Conservation (phyloP, 2,888 invertebrate genomes). For the Villa cingulata region DNA sequence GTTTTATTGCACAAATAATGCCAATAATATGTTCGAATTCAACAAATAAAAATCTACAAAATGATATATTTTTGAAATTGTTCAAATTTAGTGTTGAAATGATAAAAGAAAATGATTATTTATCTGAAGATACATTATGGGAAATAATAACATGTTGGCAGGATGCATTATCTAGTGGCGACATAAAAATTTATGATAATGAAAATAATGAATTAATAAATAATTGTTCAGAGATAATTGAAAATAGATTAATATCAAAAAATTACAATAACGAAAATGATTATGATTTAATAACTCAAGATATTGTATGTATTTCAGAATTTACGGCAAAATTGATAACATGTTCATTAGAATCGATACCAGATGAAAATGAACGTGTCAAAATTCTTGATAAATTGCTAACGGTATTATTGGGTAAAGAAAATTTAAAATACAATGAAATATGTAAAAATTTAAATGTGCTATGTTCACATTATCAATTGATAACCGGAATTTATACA, state of each 20-base stretch:
- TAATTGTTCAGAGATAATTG: conserved; percentile 22
- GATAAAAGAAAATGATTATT: conserved; percentile 23
- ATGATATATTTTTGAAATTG: conserved; percentile 36
- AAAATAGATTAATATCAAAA: conserved; percentile 13
- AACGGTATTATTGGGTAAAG: conserved; percentile 6
- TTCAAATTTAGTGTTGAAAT: conserved; percentile 37
- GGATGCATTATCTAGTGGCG: conserved; percentile 37
- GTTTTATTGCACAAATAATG: conserved; percentile 41
- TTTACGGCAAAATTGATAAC: conserved; percentile 26
- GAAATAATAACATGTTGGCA: conserved; percentile 46
- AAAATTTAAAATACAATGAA: conserved; percentile 8
- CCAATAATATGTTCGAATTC: conserved; percentile 38
- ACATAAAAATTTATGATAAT: conserved; percentile 26
- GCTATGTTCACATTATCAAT: conserved; percentile 22
- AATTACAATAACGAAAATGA: neutral
- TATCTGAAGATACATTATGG: conserved; percentile 39
- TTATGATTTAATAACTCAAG: conserved; percentile 10
- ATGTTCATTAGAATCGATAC: conserved; percentile 27
- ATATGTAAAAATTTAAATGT: conserved; percentile 15
- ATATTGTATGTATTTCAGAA: conserved; percentile 24
- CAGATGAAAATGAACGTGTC: conserved; percentile 19
- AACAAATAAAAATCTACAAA: conserved; percentile 30
- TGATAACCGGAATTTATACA: conserved; percentile 18
- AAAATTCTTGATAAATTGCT: conserved; percentile 19
- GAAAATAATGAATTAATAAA: conserved; percentile 20